phyloP scores from a whole-genome alignment of 2,888 invertebrate genomes.

The Archips xylosteana region DNA sequence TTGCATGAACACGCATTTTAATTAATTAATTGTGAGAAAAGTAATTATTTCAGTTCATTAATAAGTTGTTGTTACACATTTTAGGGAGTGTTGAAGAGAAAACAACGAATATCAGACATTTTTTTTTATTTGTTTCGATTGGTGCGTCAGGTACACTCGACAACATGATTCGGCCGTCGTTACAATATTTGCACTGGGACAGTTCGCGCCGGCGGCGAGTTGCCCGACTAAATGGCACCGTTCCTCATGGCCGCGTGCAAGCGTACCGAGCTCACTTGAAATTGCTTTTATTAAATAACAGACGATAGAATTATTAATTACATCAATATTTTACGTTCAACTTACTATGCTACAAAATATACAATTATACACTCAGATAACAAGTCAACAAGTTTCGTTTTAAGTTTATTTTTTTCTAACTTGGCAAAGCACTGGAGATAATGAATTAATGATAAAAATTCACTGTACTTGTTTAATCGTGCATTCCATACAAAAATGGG shows the following conservation, averaged over 20 bases:
- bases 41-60: no score
- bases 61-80: background rate
- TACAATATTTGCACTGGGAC: slow-evolving; percentile 55
- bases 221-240: slow-evolving; percentile 47
- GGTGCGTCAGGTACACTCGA: slow-evolving; percentile 71
- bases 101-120: slow-evolving; percentile 49
- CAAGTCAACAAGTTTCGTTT: slow-evolving; percentile 58
- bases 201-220: background rate
- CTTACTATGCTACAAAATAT: slow-evolving; percentile 55
- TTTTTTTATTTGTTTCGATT: slow-evolving; percentile 62
- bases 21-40: no score
- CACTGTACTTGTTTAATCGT: background rate
- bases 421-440: slow-evolving; percentile 23
- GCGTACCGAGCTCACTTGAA: slow-evolving; percentile 45
- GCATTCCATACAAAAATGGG: background rate
- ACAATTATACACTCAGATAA: slow-evolving; percentile 53
- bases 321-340: slow-evolving; percentile 60
- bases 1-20: no score
- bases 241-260: slow-evolving; percentile 47
- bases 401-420: slow-evolving; percentile 30
- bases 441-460: background rate
- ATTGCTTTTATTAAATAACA: slow-evolving; percentile 57
- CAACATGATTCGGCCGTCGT: slow-evolving; percentile 59
- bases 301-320: slow-evolving; percentile 72
- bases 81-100: slow-evolving; percentile 6